These are phyloP conservation scores for Philypnodon macrostomus DNA, from an alignment of 2,797 vertebrate species.

Conservation along the genomic window DNA sequence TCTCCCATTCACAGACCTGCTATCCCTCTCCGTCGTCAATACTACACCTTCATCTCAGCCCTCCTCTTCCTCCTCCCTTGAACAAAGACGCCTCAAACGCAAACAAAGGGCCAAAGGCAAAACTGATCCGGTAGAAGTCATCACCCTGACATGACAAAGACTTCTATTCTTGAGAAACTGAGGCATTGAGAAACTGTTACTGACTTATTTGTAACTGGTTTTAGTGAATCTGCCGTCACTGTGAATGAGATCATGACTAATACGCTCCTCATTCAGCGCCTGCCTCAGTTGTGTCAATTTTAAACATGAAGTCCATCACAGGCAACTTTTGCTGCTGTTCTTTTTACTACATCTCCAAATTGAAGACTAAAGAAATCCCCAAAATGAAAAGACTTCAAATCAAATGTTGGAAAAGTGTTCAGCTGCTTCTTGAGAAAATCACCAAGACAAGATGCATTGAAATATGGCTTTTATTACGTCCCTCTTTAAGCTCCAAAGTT, in stretches of 20 bases:
- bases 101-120: slow-evolving; percentile 71
- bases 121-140: slow-evolving; percentile 72
- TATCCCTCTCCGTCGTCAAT: slow-evolving; percentile 68
- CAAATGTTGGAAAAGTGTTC: too few relatives aligned
- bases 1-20: slow-evolving; percentile 69
- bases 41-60: slow-evolving; percentile 39
- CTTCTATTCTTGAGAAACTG: slow-evolving; percentile 23
- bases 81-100: slow-evolving; percentile 74
- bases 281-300: slow-evolving; percentile 63
- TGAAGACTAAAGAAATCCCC: too few relatives aligned
- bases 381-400: too few relatives aligned
- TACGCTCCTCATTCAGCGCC: slow-evolving; percentile 68
- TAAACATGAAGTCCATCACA: slow-evolving; percentile 48
- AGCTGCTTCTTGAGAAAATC: slow-evolving; percentile 5
- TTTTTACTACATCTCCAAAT: slow-evolving; percentile 23
- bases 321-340: slow-evolving; percentile 60
- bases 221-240: slow-evolving; percentile 60
- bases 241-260: slow-evolving; percentile 65
- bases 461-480: neutral
- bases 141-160: slow-evolving; percentile 74
- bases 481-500: neutral
- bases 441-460: neutral
- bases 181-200: slow-evolving; percentile 26
- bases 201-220: slow-evolving; percentile 39
- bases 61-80: slow-evolving; percentile 32